Conservation (phyloP, 2,888 invertebrate genomes). For the Torymus tubicola region DNA sequence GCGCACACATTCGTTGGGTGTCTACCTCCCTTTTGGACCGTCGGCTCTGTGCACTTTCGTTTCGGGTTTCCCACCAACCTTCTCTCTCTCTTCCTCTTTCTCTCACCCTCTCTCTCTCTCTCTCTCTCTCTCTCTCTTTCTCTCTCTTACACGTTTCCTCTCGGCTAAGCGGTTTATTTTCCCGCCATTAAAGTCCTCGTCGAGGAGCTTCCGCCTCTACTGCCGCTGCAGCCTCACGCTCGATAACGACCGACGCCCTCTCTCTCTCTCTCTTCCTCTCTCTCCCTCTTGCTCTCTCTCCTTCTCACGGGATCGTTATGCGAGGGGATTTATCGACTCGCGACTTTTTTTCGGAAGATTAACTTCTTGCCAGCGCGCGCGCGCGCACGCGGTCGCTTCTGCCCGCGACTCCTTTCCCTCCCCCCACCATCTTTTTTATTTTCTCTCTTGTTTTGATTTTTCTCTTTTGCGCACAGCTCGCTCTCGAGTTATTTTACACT, state of each 20-base stretch:
- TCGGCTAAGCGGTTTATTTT: conserved; percentile 47
- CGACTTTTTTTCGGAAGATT: conserved; percentile 47
- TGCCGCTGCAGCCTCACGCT: conserved; percentile 8
- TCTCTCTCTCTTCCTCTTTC: too few relatives aligned
- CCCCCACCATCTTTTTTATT: background rate
- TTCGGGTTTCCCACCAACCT: too few relatives aligned
- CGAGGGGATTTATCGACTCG: conserved; percentile 54
- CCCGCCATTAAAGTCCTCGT: conserved; percentile 46
- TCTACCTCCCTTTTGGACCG: too few relatives aligned
- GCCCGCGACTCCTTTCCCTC: background rate
- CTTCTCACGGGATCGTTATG: conserved; percentile 38
- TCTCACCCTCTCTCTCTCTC: too few relatives aligned
- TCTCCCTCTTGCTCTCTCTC: too few relatives aligned
- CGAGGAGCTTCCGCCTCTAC: conserved; percentile 23
- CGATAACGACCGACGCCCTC: conserved; percentile 48
- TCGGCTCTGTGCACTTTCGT: too few relatives aligned
- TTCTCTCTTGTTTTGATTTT: background rate
- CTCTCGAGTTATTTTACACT: conserved; percentile 42
- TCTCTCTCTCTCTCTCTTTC: conserved; percentile 7
- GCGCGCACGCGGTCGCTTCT: background rate
- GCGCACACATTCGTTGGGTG: background rate
- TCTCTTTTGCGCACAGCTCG: background rate
- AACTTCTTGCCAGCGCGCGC: conserved; percentile 38
- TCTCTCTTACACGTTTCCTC: conserved; percentile 7
- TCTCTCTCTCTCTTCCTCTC: too few relatives aligned